Percentiles rank a stretch among this genome's conserved stretches.
These are phyloP conservation scores for Sardinella longiceps DNA, from an alignment of 2,797 vertebrate genomes.

Conservation along the genomic window DNA sequence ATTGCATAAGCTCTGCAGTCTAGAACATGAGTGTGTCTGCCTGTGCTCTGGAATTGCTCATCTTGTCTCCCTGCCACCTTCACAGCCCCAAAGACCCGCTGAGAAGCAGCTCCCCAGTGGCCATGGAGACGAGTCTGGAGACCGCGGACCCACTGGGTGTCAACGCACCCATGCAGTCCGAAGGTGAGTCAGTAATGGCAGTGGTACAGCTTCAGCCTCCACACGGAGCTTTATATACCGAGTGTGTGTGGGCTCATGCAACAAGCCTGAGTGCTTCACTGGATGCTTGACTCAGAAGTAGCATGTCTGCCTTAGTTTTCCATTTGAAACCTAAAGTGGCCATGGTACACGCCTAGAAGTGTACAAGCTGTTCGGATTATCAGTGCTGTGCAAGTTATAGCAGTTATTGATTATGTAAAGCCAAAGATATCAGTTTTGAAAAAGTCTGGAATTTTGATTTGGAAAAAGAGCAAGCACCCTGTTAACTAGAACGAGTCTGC, in stretches of 20 bases:
- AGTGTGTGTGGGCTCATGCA: neutral
- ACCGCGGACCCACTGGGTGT: constrained; percentile 84
- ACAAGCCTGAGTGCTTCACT: neutral
- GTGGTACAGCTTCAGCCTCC: neutral
- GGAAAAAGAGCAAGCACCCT: no score
- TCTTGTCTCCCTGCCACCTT: constrained; percentile 25
- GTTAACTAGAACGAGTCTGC: no score
- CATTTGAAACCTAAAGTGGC: no score
- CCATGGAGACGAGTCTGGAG: constrained; percentile 95
- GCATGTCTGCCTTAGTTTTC: no score
- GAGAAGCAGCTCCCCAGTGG: constrained; percentile 94
- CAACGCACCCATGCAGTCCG: constrained; percentile 77
- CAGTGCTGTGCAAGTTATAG: neutral
- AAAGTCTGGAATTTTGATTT: no score
- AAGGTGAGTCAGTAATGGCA: constrained; percentile 76
- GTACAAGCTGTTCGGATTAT: no score
- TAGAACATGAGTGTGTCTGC: neutral
- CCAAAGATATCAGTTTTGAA: no score
- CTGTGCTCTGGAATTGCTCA: neutral
- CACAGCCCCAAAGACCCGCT: constrained; percentile 89
- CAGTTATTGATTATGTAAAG: neutral
- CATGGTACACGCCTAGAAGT: no score
- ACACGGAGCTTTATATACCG: neutral
- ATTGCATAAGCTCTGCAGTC: no score
- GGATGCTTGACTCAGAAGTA: no score